Conservation (phyloP, 2,113 vertebrate genomes). For the Pelvicachromis taeniatus region DNA sequence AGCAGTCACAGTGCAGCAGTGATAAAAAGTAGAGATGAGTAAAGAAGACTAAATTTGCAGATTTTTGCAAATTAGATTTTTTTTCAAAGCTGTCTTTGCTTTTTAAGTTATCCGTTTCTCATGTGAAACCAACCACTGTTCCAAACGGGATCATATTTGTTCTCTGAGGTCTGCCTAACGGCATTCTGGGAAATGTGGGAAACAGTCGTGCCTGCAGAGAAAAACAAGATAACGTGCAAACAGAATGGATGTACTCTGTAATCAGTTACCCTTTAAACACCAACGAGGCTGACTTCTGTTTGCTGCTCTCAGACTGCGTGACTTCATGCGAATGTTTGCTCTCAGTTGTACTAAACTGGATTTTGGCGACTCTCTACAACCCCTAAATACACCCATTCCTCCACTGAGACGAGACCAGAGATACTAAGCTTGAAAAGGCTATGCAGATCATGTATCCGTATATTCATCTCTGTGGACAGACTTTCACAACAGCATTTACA, state of each 20-base stretch:
- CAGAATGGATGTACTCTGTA: background rate
- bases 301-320: background rate
- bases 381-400: background rate
- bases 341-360: background rate
- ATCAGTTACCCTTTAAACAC: background rate
- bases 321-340: background rate
- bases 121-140: background rate
- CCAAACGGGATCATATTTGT: background rate
- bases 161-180: background rate
- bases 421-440: background rate
- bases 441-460: background rate
- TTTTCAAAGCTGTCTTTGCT: background rate
- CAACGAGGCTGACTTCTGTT: background rate
- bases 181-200: background rate
- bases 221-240: background rate
- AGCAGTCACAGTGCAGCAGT: background rate
- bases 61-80: no score
- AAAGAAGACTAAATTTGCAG: background rate
- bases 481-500: background rate
- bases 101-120: background rate
- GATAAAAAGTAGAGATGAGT: background rate
- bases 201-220: background rate
- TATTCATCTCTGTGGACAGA: background rate
- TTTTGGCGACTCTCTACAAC: background rate
- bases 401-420: background rate